Base-by-base conservation (phyloP, 2,888 invertebrate genomes). In the Liopterus haemorrhoidalis region DNA sequence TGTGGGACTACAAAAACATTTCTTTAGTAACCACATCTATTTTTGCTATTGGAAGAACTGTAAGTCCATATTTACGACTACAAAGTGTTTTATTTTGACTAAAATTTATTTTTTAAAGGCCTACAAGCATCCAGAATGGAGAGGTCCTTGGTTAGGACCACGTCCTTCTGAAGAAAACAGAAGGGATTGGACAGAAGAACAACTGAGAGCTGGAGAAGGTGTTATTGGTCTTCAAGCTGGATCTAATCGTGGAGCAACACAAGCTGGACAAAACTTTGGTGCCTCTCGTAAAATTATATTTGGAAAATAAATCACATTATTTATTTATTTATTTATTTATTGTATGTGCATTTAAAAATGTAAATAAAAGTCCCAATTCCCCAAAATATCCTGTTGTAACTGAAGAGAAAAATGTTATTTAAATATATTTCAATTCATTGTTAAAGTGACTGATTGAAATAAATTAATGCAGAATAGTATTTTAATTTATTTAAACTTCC, bases 1-100 rank as follows among this genome's bases (percentile, higher is more conserved):
- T 95, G 19, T 92, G 87, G 78, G 94, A 94, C 65, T 79, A 78
- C 60, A 89, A 90, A 69, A 93, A 94, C 67, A 87, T 94, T 53
- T 79, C 83, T 22, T 78, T 86, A 45, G 93, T 94, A 35, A 86
- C 93, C 39, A 81, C 82, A 59, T 89, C 90, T 38, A 82, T 94
- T 58, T 86, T 86, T 60, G 87, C 93, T 11, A 75, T 94, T 53
- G 94, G 89, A 46, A 81, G 92, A 60, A 85, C 90, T 65, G 86
- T 85, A 70, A 69, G 72, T 59, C 9, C 35, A 19, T 21, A 24
- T 16, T 14, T 19, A 20, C 21, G 20, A 16, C 28, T 3, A 14
- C 15, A 31, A n/a, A 38, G 19, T 8, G 11, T 9, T 12, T 14
- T 12, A 31, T 15, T 14, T 31, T 4, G 3, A n/a, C 8, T 22